Evolutionary conservation across 64 coral and sea anemone species (phyloP).

Genomic region (Pachyseris speciosa): DNA sequence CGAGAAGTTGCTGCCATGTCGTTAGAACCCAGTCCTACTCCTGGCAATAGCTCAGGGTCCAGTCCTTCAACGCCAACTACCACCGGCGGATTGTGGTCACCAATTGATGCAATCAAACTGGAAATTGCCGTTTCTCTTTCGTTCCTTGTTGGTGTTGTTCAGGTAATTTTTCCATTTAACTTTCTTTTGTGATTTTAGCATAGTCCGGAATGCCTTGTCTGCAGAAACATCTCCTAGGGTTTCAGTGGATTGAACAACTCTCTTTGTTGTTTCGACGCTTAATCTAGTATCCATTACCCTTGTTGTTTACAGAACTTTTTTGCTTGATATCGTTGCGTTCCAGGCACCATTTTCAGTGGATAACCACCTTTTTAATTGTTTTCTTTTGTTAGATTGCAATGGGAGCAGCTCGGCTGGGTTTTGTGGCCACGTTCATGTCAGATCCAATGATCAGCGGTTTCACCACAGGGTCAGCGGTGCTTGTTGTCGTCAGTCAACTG

Average conservation of each 20-base stretch:
- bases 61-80: neutral
- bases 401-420: conserved; percentile 79
- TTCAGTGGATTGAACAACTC: too few species aligned
- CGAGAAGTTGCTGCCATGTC: conserved; percentile 51
- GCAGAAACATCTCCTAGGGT: too few species aligned
- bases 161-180: too few species aligned
- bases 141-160: conserved; percentile 82
- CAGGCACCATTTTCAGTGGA: neutral
- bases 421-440: conserved; percentile 78
- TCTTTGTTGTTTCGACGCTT: too few species aligned
- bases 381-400: conserved; percentile 62
- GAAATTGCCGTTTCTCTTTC: conserved; percentile 78
- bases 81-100: conserved; percentile 33
- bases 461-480: conserved; percentile 84
- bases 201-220: too few species aligned
- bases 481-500: conserved; percentile 78
- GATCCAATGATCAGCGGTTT: conserved; percentile 95
- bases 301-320: too few species aligned
- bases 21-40: neutral
- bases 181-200: too few species aligned
- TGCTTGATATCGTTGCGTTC: neutral
- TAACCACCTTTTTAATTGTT: too few species aligned
- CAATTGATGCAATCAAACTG: conserved; percentile 59
- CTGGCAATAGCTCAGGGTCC: neutral
- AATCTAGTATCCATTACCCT: too few species aligned